Conservation (phyloP, 2,888 invertebrate genomes). For the Apodemia hepburni region DNA sequence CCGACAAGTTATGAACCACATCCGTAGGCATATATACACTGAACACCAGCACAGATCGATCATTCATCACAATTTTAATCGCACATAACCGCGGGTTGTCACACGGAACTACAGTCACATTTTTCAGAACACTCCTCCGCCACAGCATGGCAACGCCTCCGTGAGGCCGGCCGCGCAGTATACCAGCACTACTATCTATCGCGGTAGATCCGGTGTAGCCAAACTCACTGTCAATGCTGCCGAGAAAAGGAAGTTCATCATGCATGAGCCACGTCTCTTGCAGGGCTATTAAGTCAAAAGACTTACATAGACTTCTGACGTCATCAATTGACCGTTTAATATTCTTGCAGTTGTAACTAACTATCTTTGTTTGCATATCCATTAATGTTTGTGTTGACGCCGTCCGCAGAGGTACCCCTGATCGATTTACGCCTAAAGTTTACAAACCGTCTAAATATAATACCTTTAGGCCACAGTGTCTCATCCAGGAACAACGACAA, state of each 20-base stretch:
- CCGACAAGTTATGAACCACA: neutral
- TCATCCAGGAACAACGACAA: too few relatives aligned
- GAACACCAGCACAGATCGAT: neutral
- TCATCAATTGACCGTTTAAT: neutral
- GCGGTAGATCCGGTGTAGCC: neutral
- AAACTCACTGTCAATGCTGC: neutral
- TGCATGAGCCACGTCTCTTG: conserved; percentile 1
- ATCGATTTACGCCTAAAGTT: neutral
- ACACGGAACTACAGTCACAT: neutral
- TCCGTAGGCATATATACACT: conserved; percentile 6
- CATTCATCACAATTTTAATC: neutral
- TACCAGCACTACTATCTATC: neutral
- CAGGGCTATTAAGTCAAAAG: neutral
- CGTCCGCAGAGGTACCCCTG: neutral
- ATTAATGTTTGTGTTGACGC: neutral
- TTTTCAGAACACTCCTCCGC: conserved; percentile 1
- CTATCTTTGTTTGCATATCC: neutral
- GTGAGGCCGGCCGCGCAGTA: neutral
- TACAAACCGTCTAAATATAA: neutral
- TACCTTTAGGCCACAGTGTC: neutral
- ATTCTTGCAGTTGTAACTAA: conserved; percentile 4
- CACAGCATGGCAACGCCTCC: neutral
- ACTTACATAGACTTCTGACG: neutral
- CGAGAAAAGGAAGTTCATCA: neutral
- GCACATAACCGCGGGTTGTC: neutral